These are phyloP conservation scores for Mormyrus proboscirostris DNA, from an alignment of 2,797 vertebrate genomes.

Conservation along the genomic window DNA sequence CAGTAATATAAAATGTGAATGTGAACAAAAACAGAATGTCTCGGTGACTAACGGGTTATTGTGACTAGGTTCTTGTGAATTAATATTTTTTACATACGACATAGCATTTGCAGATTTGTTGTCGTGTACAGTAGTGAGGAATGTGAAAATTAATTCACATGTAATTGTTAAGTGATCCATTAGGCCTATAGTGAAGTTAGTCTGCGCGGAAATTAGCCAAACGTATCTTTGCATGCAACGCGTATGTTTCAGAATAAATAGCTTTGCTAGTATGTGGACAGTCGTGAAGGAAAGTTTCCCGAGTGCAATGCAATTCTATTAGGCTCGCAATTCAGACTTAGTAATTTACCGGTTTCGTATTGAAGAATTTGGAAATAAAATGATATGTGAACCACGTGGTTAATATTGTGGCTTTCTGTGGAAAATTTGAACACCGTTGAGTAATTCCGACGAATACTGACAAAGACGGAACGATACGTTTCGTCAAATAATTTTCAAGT, in stretches of 20 bases:
- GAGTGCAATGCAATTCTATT: neutral
- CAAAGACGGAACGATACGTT: neutral
- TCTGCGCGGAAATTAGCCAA: neutral
- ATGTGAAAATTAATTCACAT: neutral
- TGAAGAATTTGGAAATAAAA: conserved; percentile 10
- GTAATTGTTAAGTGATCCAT: neutral
- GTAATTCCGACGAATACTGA: neutral
- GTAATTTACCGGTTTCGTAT: neutral
- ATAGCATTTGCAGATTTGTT: neutral
- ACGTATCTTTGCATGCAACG: neutral
- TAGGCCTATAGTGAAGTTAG: neutral
- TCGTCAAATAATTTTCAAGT: neutral
- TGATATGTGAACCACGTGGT: neutral
- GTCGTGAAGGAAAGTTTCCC: neutral
- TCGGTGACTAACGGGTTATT: neutral
- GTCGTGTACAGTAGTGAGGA: neutral
- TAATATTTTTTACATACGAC: neutral
- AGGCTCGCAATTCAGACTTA: neutral
- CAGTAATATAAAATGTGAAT: neutral
- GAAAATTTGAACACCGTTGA: neutral
- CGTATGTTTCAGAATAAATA: neutral
- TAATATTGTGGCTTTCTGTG: neutral
- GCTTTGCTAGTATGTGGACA: neutral
- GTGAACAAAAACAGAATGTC: neutral
- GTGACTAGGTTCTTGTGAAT: neutral